A percentile compares a stretch with the other conserved stretches of the same genome.
phyloP scores from a whole-genome alignment of 2,888 invertebrate genomes.

The Bedellia somnulentella region DNA sequence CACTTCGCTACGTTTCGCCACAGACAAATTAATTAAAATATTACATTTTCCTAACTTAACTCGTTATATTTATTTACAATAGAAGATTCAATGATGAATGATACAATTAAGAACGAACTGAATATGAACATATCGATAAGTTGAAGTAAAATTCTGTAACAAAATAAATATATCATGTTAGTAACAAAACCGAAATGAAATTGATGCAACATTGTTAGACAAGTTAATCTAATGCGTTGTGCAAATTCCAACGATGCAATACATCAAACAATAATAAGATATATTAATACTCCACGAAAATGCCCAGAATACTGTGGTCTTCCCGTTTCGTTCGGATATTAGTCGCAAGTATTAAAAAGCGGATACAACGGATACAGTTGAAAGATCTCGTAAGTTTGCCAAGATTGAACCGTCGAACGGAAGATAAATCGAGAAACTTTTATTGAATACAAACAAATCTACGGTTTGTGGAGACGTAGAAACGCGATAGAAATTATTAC shows the following conservation, averaged over 20 bases:
- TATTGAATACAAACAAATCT: conserved; percentile 3
- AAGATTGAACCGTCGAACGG: background rate
- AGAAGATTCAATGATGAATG: no score
- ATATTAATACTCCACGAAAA: background rate
- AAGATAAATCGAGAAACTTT: conserved; percentile 4
- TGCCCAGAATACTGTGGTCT: background rate
- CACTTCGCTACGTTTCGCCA: no score
- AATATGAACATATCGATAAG: no score
- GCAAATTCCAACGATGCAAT: background rate
- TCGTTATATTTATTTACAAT: no score
- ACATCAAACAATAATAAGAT: background rate
- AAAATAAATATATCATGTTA: no score
- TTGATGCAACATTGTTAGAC: no score
- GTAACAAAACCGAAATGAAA: no score
- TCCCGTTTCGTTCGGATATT: background rate
- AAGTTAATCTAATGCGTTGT: background rate
- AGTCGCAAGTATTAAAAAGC: background rate
- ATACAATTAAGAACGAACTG: no score
- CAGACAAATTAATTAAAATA: no score
- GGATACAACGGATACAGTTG: background rate
- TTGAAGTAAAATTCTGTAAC: no score
- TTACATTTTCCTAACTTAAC: no score
- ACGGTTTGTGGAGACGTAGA: background rate
- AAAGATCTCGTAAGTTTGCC: background rate
- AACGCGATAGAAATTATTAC: background rate